Percentiles rank a stretch among this genome's conserved stretches.
These are phyloP conservation scores for Liolophura sinensis DNA, from an alignment of 1,140 invertebrate genomes.

Conservation along the genomic window DNA sequence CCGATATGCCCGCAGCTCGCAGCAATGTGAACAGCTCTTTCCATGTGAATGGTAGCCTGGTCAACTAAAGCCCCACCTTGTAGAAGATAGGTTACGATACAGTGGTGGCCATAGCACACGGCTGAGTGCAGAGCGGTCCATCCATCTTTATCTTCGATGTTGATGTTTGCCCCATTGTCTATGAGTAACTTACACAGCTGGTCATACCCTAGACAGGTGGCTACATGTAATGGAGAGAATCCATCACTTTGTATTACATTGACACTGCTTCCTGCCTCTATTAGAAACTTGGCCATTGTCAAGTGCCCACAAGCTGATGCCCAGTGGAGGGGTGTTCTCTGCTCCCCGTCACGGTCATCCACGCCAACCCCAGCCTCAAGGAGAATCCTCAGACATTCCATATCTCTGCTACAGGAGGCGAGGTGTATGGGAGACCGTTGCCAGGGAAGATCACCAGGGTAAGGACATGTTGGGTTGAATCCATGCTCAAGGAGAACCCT, in stretches of 20 bases:
- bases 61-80: slow-evolving; percentile 28
- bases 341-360: slow-evolving; percentile 39
- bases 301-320: slow-evolving; percentile 39
- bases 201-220: slow-evolving; percentile 42
- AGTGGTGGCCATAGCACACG: slow-evolving; percentile 41
- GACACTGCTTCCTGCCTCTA: slow-evolving; percentile 33
- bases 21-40: slow-evolving; percentile 43
- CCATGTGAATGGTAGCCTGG: slow-evolving; percentile 30
- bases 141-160: slow-evolving; percentile 36
- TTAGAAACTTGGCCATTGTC: slow-evolving; percentile 33
- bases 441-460: slow-evolving; percentile 18
- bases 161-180: slow-evolving; percentile 33
- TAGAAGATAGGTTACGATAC: slow-evolving; percentile 32
- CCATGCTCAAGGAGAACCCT: too few species aligned
- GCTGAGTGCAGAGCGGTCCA: slow-evolving; percentile 49
- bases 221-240: slow-evolving; percentile 45
- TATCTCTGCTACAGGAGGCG: slow-evolving; percentile 40
- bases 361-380: slow-evolving; percentile 37
- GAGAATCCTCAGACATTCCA: slow-evolving; percentile 30
- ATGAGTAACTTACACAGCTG: slow-evolving; percentile 34
- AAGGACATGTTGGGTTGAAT: too few species aligned
- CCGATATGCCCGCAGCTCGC: slow-evolving; percentile 35
- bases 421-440: slow-evolving; percentile 44
- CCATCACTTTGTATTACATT: slow-evolving; percentile 46
- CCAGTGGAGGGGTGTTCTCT: slow-evolving; percentile 50